phyloP scores from a whole-genome alignment of 2,888 invertebrate genomes.

The Bimastos eiseni region DNA sequence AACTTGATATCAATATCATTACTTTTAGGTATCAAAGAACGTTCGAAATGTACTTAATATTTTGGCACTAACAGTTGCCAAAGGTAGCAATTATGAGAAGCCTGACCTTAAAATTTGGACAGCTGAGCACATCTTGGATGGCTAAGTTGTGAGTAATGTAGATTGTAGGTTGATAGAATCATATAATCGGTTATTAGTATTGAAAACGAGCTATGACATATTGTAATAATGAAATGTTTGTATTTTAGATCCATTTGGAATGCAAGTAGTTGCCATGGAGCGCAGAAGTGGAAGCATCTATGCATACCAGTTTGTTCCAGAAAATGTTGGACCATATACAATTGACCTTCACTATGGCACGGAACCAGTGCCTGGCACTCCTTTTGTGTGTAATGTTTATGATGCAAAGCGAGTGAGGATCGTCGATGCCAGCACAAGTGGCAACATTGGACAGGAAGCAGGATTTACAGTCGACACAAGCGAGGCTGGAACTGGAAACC shows the following conservation, averaged over 20 bases:
- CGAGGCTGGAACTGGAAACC: conserved; percentile 86
- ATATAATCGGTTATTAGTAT: neutral
- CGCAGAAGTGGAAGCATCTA: conserved; percentile 64
- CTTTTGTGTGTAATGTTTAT: conserved; percentile 91
- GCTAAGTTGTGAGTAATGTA: too few relatives aligned
- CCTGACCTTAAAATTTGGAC: too few relatives aligned
- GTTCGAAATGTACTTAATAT: too few relatives aligned
- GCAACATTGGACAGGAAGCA: conserved; percentile 54
- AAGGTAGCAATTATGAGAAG: too few relatives aligned
- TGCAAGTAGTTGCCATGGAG: conserved; percentile 75
- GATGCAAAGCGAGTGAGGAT: conserved; percentile 83
- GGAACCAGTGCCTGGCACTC: conserved; percentile 83
- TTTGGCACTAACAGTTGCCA: too few relatives aligned
- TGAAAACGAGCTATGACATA: neutral
- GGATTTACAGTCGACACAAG: conserved; percentile 80
- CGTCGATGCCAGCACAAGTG: conserved; percentile 55
- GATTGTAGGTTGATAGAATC: too few relatives aligned
- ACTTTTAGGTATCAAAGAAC: too few relatives aligned
- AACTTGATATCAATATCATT: too few relatives aligned
- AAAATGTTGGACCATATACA: conserved; percentile 82
- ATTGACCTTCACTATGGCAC: conserved; percentile 93
- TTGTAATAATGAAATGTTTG: neutral
- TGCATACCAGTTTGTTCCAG: conserved; percentile 73
- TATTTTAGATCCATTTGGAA: conserved; percentile 75
- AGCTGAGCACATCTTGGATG: too few relatives aligned